A percentile compares a stretch with the other conserved stretches of the same genome.
Evolutionary conservation across 2,888 invertebrate genomes (phyloP).

Genomic region (Oligia strigilis): DNA sequence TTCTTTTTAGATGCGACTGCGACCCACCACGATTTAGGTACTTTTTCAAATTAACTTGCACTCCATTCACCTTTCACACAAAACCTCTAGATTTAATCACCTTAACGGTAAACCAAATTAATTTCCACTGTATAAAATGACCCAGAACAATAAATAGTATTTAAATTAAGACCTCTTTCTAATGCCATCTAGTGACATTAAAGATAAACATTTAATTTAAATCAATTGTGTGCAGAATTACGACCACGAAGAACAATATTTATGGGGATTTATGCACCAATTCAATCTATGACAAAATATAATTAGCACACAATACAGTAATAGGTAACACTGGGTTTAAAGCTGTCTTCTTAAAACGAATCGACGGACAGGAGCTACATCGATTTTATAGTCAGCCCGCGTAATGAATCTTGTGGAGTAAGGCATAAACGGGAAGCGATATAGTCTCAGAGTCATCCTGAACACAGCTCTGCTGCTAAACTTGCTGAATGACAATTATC

Average conservation of each 20-base stretch:
- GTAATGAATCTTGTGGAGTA: constrained; percentile 61
- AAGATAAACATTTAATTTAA: constrained; percentile 46
- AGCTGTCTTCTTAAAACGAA: constrained; percentile 58
- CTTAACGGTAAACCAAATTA: constrained; percentile 29
- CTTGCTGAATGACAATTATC: background rate
- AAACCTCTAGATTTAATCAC: constrained; percentile 5
- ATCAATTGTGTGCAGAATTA: constrained; percentile 38
- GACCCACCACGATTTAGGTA: background rate
- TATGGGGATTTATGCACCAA: constrained; percentile 56
- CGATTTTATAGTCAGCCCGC: constrained; percentile 70
- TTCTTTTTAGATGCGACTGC: no score
- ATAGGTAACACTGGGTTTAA: constrained; percentile 50
- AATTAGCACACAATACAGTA: constrained; percentile 68
- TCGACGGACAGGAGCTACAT: constrained; percentile 62
- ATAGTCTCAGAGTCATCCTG: no score
- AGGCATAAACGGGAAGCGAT: constrained; percentile 42
- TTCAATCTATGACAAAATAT: constrained; percentile 65
- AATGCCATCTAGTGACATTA: constrained; percentile 46
- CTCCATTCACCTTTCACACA: background rate
- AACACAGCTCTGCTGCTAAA: background rate
- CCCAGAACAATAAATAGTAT: background rate
- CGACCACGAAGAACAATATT: constrained; percentile 32
- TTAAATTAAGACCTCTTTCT: background rate
- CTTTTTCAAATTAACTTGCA: background rate
- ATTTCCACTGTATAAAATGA: background rate